phyloP scores from a whole-genome alignment of 2,888 invertebrate species.

The Ceriagrion tenellum region DNA sequence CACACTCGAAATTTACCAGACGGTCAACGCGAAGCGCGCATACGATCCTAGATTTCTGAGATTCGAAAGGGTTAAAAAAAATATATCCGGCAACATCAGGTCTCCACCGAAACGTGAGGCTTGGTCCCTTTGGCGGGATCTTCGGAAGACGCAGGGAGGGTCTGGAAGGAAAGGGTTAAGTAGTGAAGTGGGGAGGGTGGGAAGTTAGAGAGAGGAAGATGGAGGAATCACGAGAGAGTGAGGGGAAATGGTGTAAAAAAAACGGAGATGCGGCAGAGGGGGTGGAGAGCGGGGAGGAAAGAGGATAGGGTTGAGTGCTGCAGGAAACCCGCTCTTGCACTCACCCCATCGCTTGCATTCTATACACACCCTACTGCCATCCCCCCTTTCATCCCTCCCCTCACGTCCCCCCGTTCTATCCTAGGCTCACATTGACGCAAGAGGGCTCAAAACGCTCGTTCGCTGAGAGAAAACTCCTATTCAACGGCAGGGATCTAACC shows the following conservation, averaged over 20 bases:
- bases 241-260: not conserved
- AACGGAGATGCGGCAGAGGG: not conserved
- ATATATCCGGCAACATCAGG: conserved; percentile 20
- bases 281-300: not conserved
- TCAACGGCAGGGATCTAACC: too few species aligned
- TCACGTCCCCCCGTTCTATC: too few species aligned
- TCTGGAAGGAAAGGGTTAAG: conserved; percentile 5
- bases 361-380: not conserved
- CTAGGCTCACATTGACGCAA: not conserved
- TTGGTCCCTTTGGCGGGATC: not conserved
- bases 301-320: conserved; percentile 19
- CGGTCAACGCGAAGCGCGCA: not conserved
- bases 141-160: not conserved
- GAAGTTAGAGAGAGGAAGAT: not conserved
- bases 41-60: not conserved
- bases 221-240: not conserved
- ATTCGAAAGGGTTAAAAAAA: not conserved
- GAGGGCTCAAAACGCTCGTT: not conserved
- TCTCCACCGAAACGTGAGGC: not conserved
- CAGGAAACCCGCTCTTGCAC: conserved; percentile 3
- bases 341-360: not conserved
- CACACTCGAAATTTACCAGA: not conserved
- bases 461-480: not conserved
- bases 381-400: too few species aligned
- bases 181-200: not conserved